phyloP scores from a whole-genome alignment of 2,888 invertebrate genomes.

The Folsomia candida region DNA sequence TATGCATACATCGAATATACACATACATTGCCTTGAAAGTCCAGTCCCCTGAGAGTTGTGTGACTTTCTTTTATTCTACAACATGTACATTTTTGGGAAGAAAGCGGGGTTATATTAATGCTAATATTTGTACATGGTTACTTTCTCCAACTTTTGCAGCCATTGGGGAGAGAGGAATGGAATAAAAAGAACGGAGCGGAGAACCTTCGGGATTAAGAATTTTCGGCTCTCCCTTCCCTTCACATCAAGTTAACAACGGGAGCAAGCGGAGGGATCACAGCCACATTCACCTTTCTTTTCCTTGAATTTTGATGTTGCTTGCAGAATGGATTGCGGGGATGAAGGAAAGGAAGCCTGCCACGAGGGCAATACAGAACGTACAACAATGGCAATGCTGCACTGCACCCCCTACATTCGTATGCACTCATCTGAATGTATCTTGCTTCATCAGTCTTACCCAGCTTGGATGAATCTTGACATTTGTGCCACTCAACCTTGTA shows the following conservation, averaged over 20 bases:
- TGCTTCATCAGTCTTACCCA: no score
- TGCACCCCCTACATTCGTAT: no score
- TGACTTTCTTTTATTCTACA: background rate
- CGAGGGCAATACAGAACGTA: no score
- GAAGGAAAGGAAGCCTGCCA: background rate
- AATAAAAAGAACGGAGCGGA: background rate
- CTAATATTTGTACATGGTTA: background rate
- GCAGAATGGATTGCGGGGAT: no score
- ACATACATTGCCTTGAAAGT: no score
- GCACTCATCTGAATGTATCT: no score
- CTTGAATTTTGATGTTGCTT: no score
- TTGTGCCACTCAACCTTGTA: no score
- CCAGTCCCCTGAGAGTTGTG: background rate
- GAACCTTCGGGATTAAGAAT: slow-evolving; percentile 2
- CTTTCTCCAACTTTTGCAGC: background rate
- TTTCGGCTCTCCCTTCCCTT: background rate
- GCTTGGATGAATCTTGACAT: no score
- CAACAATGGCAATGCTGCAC: no score
- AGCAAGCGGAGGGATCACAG: background rate
- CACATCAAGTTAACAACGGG: background rate
- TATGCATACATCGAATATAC: no score
- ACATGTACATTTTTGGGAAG: background rate
- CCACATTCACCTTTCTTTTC: no score
- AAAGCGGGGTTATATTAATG: background rate
- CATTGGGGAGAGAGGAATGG: slow-evolving; percentile 5